Base-by-base conservation (phyloP, 2,888 invertebrate species). In the Flabesymbios commensalis region DNA sequence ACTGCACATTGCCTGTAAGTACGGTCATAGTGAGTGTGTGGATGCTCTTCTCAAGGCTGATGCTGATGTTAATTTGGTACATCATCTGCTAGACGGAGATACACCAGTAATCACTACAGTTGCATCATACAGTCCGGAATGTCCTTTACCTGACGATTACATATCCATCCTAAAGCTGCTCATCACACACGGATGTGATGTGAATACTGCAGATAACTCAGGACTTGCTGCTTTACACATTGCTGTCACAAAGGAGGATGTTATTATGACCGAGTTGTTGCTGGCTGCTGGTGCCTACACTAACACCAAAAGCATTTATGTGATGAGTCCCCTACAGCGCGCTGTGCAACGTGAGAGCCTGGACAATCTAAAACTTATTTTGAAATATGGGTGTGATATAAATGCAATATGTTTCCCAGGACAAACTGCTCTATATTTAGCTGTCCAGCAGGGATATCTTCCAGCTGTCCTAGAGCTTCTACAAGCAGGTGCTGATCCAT, bases 1-100 rank as follows among this genome's bases (percentile, higher is more conserved):
- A n/a, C 31, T 63, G 26, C 55, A 63, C 51, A 26, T 59, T 17
- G 55, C 63, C 3, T 60, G 63, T 45, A 45, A 47, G 17, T 43
- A 54, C 17, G 55, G 59, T 31, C 48, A 60, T 7, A 19, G 56
- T 17, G 31, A 39, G 1, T 48, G 56, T 43, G 57, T 57, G 17
- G 29, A 43, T 31, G 51, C 42, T 4, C 47, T 63, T n/a, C 22
- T 60, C 19, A 43, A 59, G 39, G 41, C 51, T 47, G 49, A 45
- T 10, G 51, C 52, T 19, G 45, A 49, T 17, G 60, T 63, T 3
- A 60, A 57, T 28, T 17, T 59, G 22, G 29, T 22, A 17, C 29
- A 24, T 19, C 28, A 41, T 17, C 26, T 28, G 26, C 24, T 31
- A 14, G 5, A n/a, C 1, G 55, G 43, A n/a, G 55, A 55, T 43